Conservation (phyloP, 1,140 invertebrate species). For the Dufourea novaeangliae region DNA sequence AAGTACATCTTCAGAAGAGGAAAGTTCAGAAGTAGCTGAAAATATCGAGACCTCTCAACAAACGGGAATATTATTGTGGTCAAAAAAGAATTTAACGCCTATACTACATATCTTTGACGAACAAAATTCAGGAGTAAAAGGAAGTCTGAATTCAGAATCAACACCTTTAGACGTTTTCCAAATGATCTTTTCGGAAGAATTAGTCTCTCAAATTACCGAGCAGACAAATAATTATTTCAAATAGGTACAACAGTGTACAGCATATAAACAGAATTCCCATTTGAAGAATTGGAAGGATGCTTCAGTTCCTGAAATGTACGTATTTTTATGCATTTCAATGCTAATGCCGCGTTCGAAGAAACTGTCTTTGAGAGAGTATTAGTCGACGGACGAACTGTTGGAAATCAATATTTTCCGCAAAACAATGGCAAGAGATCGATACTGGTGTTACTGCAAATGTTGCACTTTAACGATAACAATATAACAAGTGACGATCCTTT, state of each 20-base stretch:
- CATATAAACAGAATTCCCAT: slow-evolving; percentile 11
- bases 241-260: slow-evolving; percentile 16
- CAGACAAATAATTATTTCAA: slow-evolving; percentile 30
- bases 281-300: slow-evolving; percentile 16
- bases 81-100: slow-evolving; percentile 16
- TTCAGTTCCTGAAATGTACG: slow-evolving; percentile 7
- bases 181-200: slow-evolving; percentile 1
- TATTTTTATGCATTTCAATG: slow-evolving; percentile 8
- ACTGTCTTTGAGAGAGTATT: slow-evolving; percentile 8
- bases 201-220: slow-evolving; percentile 8
- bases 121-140: slow-evolving; percentile 14
- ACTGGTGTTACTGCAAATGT: slow-evolving; percentile 32
- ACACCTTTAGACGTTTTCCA: slow-evolving; percentile 20
- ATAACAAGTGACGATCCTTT: background rate
- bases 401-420: slow-evolving; percentile 29
- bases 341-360: slow-evolving; percentile 18
- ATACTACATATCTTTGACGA: slow-evolving; percentile 19
- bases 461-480: slow-evolving; percentile 37
- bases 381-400: slow-evolving; percentile 9
- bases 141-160: background rate
- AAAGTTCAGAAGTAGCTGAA: background rate
- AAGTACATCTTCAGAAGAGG: slow-evolving; percentile 32
- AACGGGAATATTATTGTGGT: slow-evolving; percentile 6
- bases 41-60: slow-evolving; percentile 16
- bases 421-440: slow-evolving; percentile 3